phyloP scores from a whole-genome alignment of 1,140 invertebrate species.

The Watersipora subatra region DNA sequence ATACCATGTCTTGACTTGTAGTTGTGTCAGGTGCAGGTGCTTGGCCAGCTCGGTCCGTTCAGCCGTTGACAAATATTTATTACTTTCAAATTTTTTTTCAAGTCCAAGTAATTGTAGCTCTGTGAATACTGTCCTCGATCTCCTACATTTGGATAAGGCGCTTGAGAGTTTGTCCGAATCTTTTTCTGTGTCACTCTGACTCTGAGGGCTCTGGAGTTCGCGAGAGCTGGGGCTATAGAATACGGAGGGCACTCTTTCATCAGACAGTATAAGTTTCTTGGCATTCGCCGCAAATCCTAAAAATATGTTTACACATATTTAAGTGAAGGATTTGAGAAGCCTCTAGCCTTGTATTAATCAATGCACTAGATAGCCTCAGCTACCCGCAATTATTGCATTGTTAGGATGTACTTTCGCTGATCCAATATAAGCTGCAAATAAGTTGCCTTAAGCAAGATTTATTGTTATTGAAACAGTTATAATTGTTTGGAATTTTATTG shows the following conservation, averaged over 20 bases:
- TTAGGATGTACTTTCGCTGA: no score
- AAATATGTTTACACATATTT: no score
- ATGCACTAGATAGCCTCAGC: no score
- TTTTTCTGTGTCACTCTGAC: neutral
- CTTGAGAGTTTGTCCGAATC: neutral
- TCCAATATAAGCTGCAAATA: no score
- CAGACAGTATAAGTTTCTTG: no score
- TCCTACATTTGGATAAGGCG: slow-evolving; percentile 19
- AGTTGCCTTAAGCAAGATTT: no score
- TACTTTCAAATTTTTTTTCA: slow-evolving; percentile 86
- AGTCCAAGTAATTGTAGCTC: slow-evolving; percentile 35
- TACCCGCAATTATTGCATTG: no score
- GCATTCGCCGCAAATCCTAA: no score
- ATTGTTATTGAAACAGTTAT: no score
- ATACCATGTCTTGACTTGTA: slow-evolving; percentile 58
- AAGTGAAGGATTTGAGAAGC: no score
- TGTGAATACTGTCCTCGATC: slow-evolving; percentile 34
- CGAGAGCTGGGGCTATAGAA: neutral
- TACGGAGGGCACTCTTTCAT: slow-evolving; percentile 2
- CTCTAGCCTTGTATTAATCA: no score
- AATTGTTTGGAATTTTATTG: no score
- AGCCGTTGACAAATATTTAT: slow-evolving; percentile 90
- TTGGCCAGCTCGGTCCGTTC: slow-evolving; percentile 87
- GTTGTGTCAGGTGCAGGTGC: slow-evolving; percentile 81
- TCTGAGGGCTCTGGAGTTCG: neutral